Percentiles rank a stretch among this genome's conserved stretches.
Evolutionary conservation across 1,140 invertebrate genomes (phyloP).

Genomic region (Drosophila ogumai): DNA sequence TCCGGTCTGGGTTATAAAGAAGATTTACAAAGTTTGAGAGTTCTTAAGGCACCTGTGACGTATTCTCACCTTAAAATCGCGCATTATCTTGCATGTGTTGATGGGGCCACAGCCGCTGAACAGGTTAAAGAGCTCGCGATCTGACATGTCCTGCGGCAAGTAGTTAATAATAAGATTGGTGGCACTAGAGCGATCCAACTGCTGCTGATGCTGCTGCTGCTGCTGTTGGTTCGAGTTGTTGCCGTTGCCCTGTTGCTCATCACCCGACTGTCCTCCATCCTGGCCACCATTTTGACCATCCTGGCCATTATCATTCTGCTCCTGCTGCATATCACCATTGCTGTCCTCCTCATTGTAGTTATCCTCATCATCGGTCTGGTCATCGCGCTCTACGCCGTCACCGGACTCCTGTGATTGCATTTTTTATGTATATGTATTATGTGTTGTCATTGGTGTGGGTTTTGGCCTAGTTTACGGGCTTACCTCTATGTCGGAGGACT

Average conservation of each 20-base stretch:
- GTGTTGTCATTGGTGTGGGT: not conserved
- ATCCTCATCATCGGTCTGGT: constrained; percentile 26
- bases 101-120: constrained; percentile 95
- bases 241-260: constrained; percentile 16
- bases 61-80: constrained; percentile 90
- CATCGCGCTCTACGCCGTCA: constrained; percentile 28
- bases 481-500: constrained; percentile 44
- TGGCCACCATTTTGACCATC: constrained; percentile 11
- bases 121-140: constrained; percentile 94
- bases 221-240: not conserved
- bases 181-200: constrained; percentile 58
- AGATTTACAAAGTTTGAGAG: not conserved
- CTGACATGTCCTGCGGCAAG: constrained; percentile 96
- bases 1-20: constrained; percentile 88
- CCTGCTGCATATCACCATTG: constrained; percentile 12
- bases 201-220: constrained; percentile 17
- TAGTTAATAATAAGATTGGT: constrained; percentile 98
- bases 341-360: constrained; percentile 22
- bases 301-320: constrained; percentile 1
- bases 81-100: constrained; percentile 96
- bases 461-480: not conserved
- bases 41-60: constrained; percentile 21
- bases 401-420: constrained; percentile 15
- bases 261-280: constrained; percentile 23
- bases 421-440: not conserved